phyloP scores from a whole-genome alignment of 2,888 invertebrate genomes.

The Acleris emargana region DNA sequence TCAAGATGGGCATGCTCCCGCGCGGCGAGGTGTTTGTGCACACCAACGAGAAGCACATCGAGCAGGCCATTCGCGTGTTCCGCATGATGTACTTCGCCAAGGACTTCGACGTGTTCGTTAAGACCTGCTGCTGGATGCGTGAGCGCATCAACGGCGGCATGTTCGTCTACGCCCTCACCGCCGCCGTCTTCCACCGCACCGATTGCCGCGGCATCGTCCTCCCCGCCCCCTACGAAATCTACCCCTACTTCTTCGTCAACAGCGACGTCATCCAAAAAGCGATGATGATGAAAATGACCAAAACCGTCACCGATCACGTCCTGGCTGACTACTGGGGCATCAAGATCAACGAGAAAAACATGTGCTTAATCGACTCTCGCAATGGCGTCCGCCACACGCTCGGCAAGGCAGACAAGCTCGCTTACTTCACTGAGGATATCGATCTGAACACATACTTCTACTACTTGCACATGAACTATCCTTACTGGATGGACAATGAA shows the following conservation, averaged over 20 bases:
- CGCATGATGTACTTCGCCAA: constrained; percentile 86
- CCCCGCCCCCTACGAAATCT: constrained; percentile 90
- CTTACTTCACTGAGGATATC: constrained; percentile 91
- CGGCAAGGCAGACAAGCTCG: constrained; percentile 84
- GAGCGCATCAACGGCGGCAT: constrained; percentile 88
- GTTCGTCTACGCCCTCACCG: constrained; percentile 88
- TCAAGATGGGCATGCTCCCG: constrained; percentile 84
- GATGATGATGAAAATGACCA: constrained; percentile 85
- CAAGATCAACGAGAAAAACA: constrained; percentile 78
- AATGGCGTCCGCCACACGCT: constrained; percentile 84
- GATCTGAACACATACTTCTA: constrained; percentile 89
- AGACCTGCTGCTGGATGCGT: constrained; percentile 88
- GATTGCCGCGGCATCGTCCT: constrained; percentile 87
- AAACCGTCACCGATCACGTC: constrained; percentile 80
- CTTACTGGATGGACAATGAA: constrained; percentile 87
- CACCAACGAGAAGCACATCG: constrained; percentile 84
- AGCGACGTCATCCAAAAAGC: constrained; percentile 87
- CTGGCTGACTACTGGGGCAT: constrained; percentile 80
- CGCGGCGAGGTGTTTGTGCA: constrained; percentile 84
- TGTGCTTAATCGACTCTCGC: constrained; percentile 87
- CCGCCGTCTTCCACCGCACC: constrained; percentile 86
- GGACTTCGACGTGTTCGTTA: constrained; percentile 87
- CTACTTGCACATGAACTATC: constrained; percentile 87
- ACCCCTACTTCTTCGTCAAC: constrained; percentile 90
- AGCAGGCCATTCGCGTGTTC: constrained; percentile 85